Evolutionary conservation across 64 coral and sea anemone genomes (phyloP).

Genomic region (Trachythela sp.): DNA sequence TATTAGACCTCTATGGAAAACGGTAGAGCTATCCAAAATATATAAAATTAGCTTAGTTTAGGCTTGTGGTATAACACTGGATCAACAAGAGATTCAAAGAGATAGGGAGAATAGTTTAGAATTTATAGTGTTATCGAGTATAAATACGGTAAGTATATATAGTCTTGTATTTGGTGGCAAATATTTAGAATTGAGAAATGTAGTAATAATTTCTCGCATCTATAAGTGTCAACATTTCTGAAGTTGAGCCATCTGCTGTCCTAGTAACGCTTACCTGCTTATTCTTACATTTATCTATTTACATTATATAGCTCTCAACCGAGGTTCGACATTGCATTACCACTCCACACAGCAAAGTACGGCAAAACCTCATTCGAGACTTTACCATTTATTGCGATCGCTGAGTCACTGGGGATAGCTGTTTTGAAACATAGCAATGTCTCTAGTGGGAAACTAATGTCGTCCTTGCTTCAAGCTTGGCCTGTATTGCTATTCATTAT

Average conservation of each 20-base stretch:
- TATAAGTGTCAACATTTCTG: too few species aligned
- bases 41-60: not conserved
- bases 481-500: not conserved
- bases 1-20: too few species aligned
- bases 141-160: too few species aligned
- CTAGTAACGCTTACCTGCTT: too few species aligned
- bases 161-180: too few species aligned
- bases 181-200: too few species aligned
- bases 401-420: not conserved
- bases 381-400: not conserved
- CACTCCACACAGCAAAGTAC: not conserved
- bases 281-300: too few species aligned
- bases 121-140: not conserved
- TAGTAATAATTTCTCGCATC: too few species aligned
- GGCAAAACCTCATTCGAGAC: not conserved
- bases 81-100: not conserved
- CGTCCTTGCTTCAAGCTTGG: slow-evolving; percentile 13
- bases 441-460: not conserved
- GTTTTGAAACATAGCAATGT: slow-evolving; percentile 13
- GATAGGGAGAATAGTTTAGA: not conserved
- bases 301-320: not conserved
- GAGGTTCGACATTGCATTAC: not conserved
- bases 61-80: not conserved
- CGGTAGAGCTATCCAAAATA: not conserved
- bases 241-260: too few species aligned